Conservation (phyloP, 1,140 invertebrate genomes). For the Cephus cinctus region DNA sequence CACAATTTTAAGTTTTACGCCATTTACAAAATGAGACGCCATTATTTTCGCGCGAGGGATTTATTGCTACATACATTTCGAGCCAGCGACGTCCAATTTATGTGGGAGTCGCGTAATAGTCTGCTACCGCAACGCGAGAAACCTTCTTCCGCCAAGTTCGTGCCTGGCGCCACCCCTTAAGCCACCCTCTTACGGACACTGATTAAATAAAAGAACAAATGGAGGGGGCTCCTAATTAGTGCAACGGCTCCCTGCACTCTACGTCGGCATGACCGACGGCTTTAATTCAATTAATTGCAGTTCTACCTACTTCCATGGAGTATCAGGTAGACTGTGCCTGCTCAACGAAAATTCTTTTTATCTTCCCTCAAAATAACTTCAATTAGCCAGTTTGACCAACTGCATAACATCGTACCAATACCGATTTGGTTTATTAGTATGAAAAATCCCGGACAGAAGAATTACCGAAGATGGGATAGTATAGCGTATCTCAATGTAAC, state of each 20-base stretch:
- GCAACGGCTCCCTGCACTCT: constrained; percentile 28
- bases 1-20: constrained; percentile 49
- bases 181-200: too few species aligned
- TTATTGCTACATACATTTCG: constrained; percentile 50
- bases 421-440: too few species aligned
- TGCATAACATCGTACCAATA: too few species aligned
- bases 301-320: too few species aligned
- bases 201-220: constrained; percentile 48
- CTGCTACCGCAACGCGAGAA: constrained; percentile 43
- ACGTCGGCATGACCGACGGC: constrained; percentile 24
- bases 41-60: constrained; percentile 48
- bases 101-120: constrained; percentile 49
- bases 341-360: too few species aligned
- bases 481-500: too few species aligned
- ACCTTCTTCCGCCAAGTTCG: constrained; percentile 23
- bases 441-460: too few species aligned
- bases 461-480: too few species aligned
- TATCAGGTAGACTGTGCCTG: too few species aligned
- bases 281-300: constrained; percentile 26
- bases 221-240: constrained; percentile 38
- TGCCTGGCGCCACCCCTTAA: too few species aligned
- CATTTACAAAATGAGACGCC: constrained; percentile 54
- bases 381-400: too few species aligned
- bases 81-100: constrained; percentile 48
- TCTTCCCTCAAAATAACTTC: too few species aligned